Base-by-base conservation (phyloP, 2,888 invertebrate species). In the Neoaliturus tenellus region DNA sequence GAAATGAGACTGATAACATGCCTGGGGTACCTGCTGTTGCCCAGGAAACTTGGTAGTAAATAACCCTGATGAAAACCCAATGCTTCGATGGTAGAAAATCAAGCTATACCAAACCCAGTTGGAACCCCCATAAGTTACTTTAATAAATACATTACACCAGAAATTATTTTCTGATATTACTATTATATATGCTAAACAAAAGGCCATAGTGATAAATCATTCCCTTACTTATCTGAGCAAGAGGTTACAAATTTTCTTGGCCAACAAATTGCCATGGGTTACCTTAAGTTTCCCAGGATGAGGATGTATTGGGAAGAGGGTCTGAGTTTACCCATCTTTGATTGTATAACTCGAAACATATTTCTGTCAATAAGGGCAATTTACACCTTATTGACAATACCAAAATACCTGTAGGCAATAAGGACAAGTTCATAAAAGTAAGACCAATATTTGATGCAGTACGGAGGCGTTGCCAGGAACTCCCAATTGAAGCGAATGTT, bases 401-500 rank as follows among this genome's bases (percentile, higher is more conserved):
- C 20, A 14, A 80, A 20, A 80, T 58, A 17, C 55, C 58, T 35
- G 17, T 10, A n/a, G 12, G 17, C 12, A 80, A 80, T 33, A 80
- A 1, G 35, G 67, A 81, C 44, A 62, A 48, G n/a, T 81, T 81
- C 28, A 23, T 62, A 8, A 81, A 81, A 28, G 81, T 81, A 1
- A 67, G 67, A 41, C 81, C 67, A 35, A 41, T 81, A 41, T 81
- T 17, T 67, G 81, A 67, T 41, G 39, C 80, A 14, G 75, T 85
- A 8, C 58, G 81, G 58, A 73, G 78, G 1, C 35, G 78, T 23
- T 83, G 83, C 69, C 75, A 58, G 31, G 35, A 83, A 35, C 35
- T 84, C 12, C 25, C 25, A 23, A 28, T 78, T 5, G 85, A 86
- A 51, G 75, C 71, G 73, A 48, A 25, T 44, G 51, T 85, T 14